Conservation (phyloP, 2,888 invertebrate species). For the Clunio marinus region DNA sequence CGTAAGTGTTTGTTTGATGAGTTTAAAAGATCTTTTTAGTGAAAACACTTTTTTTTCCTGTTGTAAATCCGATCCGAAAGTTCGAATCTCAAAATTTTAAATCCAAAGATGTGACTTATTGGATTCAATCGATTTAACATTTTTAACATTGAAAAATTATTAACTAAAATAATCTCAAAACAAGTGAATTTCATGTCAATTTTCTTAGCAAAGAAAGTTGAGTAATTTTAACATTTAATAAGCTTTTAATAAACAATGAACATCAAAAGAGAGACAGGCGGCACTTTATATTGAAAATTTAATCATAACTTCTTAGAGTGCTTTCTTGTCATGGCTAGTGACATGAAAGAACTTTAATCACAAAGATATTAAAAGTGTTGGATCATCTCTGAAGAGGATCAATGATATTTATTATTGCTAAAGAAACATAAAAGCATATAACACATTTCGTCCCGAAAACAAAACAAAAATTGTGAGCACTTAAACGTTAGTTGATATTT, state of each 20-base stretch:
- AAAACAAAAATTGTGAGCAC: not conserved
- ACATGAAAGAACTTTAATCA: too few species aligned
- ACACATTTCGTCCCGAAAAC: constrained; percentile 15
- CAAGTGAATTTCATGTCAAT: not conserved
- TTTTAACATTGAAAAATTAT: not conserved
- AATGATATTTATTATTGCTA: too few species aligned
- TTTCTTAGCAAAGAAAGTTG: not conserved
- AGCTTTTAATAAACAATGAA: too few species aligned
- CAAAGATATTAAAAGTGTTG: too few species aligned
- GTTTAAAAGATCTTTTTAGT: not conserved
- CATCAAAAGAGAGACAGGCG: too few species aligned
- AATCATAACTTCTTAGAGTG: too few species aligned
- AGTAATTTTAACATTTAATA: too few species aligned
- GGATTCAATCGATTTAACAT: not conserved
- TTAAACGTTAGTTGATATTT: not conserved
- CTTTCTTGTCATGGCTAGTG: too few species aligned
- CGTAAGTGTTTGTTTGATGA: not conserved
- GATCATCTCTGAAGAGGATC: too few species aligned
- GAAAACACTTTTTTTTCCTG: not conserved
- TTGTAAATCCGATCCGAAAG: not conserved
- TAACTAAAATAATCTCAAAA: not conserved
- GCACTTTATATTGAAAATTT: too few species aligned
- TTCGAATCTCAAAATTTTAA: not conserved
- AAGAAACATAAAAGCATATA: not conserved
- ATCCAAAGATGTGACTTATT: not conserved